phyloP scores from a whole-genome alignment of 2,797 vertebrate species.

The Enteromius radiatus region DNA sequence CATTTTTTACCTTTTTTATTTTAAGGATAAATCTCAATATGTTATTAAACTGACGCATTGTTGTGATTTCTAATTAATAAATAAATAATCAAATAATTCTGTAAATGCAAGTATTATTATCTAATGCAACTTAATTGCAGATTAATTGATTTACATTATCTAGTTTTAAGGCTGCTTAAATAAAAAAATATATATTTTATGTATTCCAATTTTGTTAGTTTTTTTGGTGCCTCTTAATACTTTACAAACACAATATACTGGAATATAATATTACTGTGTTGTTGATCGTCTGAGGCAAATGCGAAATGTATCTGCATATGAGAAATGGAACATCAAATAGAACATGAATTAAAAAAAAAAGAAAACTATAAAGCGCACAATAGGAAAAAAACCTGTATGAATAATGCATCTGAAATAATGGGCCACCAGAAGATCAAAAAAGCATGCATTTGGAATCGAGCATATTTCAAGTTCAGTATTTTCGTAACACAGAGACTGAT shows the following conservation, averaged over 20 bases:
- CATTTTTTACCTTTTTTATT: not conserved
- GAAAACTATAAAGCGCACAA: not conserved
- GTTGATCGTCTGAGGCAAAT: not conserved
- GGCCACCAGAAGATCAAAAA: not conserved
- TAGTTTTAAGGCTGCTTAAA: not conserved
- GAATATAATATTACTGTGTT: not conserved
- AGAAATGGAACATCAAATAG: not conserved
- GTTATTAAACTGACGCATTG: not conserved
- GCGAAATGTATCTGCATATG: not conserved
- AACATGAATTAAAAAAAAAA: not conserved
- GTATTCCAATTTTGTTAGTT: not conserved
- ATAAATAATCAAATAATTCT: not conserved
- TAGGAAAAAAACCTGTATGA: not conserved
- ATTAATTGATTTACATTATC: not conserved
- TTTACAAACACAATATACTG: not conserved
- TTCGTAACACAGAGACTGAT: not conserved
- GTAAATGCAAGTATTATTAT: not conserved
- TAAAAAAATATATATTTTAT: too few relatives aligned
- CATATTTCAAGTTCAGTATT: not conserved
- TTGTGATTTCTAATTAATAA: not conserved
- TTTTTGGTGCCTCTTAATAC: not conserved
- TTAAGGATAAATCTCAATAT: not conserved
- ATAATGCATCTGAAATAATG: constrained; percentile 16
- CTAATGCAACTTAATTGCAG: not conserved
- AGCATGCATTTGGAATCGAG: constrained; percentile 3